Base-by-base conservation (phyloP, 2,797 vertebrate genomes). In the Cuniculus paca region DNA sequence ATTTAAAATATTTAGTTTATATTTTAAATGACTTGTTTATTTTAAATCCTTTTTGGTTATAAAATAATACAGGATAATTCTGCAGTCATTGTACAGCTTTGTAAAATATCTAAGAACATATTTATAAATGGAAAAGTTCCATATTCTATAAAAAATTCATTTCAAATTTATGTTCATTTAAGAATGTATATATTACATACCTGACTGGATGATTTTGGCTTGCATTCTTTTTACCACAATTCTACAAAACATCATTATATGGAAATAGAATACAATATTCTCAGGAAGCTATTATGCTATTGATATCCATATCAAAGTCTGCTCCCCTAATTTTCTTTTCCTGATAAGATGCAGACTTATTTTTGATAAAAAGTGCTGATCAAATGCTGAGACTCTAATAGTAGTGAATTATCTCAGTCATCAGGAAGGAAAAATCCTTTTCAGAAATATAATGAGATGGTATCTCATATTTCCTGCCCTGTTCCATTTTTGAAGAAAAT, bases 351-450 rank as follows among this genome's bases (percentile, higher is more conserved):
- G 86, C 82, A 86, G 85, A 94, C 31, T 91, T 90, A 68, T 86
- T 96, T 95, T 92, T 95, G 50, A 72, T 72, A 91, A 85, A 93
- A 93, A 58, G 22, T 72, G 5, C 39, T 90, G 81, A 95, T 77
- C 50, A 96, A 96, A 95, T 79, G n/a, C 45, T 54, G 31, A 80
- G 58, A 50, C 56, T 86, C 48, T 86, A 94, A 97, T 89, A 92
- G 26, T 60, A 31, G 42, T 6, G 52, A 81, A 83, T 86, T 92
- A 92, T 95, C 75, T 96, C 75, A 86, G 24, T 80, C 70, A 95
- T 96, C 79, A 90, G 22, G 36, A 95, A 96, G 80, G 90, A 70
- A 92, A 94, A 90, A 39, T 75, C 42, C 48, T 96, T 92, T 20
- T 95, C 45, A 96, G 34, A 90, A 88, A 85, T 89, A 60, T 82